Base-by-base conservation (phyloP, 2,888 invertebrate genomes). In the Mamestra brassicae region DNA sequence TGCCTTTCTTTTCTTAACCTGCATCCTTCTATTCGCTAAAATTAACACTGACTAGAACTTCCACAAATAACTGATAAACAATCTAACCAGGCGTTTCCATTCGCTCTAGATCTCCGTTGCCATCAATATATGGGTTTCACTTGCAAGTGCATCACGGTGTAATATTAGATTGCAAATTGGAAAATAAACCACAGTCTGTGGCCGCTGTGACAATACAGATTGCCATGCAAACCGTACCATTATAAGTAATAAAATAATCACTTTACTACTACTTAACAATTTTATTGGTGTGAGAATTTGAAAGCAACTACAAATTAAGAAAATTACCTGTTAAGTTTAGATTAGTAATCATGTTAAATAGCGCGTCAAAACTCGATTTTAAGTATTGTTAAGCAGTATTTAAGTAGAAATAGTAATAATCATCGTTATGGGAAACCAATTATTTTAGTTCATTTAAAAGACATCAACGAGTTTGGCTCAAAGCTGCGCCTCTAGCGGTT, bases 161-260 rank as follows among this genome's bases (percentile, higher is more conserved):
- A 75, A 85, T 75, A 66, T 74, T 76, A 84, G 73, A 84, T 73
- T 57, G 80, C 62, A 73, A 80, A 85, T 88, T 85, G 83, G 87
- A 89, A 90, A 91, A 89, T 89, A 76, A 83, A 89, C 90, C 89
- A 73, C 90, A 89, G 52, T 71, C 71, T 82, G 87, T 75, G 82
- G 84, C 61, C 15, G 42, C 55, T 76, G 64, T 76, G 82, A 87
- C 78, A 71, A 67, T 64, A 61, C 76, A 70, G 71, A 78, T 85
- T 80, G 70, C 42, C 52, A 15, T 4, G 3, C 15, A 58, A 42
- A 45, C 26, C 17, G 4, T 15, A 8, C 36, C 42, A 55, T 15
- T 42, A 15, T 1, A 10, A 6, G 42, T 74, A 17, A 50, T 81
- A 76, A 62, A 63, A 70, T 63, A 70, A 52, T 65, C 10, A 52